Conservation (phyloP, 2,888 invertebrate species). For the Bedellia somnulentella region DNA sequence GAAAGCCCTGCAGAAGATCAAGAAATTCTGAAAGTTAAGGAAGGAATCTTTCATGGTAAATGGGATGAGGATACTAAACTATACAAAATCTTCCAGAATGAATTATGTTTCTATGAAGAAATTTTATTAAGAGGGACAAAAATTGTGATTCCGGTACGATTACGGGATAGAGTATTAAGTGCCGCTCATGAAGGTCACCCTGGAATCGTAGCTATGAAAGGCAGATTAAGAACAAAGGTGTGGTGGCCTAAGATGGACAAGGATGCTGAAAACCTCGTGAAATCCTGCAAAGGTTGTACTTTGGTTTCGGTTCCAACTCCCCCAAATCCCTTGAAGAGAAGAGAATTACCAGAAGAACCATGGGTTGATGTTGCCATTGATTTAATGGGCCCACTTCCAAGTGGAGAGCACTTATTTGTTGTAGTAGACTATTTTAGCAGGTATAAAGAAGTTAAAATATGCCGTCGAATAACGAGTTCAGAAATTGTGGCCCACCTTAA, state of each 20-base stretch:
- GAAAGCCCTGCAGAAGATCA: not conserved
- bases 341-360: slow-evolving; percentile 6
- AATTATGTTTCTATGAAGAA: slow-evolving; percentile 16
- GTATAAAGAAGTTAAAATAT: slow-evolving; percentile 6
- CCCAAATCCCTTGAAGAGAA: slow-evolving; percentile 5
- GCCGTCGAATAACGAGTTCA: not conserved
- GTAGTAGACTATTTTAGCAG: slow-evolving; percentile 5
- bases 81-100: slow-evolving; percentile 13
- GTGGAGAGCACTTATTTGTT: slow-evolving; percentile 3
- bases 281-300: slow-evolving; percentile 11
- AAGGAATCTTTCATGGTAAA: slow-evolving; percentile 2
- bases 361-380: slow-evolving; percentile 7
- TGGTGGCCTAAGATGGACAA: slow-evolving; percentile 23
- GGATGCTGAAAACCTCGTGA: slow-evolving; percentile 12
- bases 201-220: slow-evolving; percentile 21
- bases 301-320: slow-evolving; percentile 10
- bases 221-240: slow-evolving; percentile 19
- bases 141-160: slow-evolving; percentile 12
- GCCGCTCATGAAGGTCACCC: slow-evolving; percentile 22
- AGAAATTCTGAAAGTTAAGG: not conserved
- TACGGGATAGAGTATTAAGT: slow-evolving; percentile 9
- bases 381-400: slow-evolving; percentile 6
- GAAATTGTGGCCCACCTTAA: slow-evolving; percentile 3
- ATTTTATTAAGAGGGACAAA: slow-evolving; percentile 11
- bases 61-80: slow-evolving; percentile 5